Conservation (phyloP, 2,113 vertebrate genomes). For the Hippocampus barbouri region DNA sequence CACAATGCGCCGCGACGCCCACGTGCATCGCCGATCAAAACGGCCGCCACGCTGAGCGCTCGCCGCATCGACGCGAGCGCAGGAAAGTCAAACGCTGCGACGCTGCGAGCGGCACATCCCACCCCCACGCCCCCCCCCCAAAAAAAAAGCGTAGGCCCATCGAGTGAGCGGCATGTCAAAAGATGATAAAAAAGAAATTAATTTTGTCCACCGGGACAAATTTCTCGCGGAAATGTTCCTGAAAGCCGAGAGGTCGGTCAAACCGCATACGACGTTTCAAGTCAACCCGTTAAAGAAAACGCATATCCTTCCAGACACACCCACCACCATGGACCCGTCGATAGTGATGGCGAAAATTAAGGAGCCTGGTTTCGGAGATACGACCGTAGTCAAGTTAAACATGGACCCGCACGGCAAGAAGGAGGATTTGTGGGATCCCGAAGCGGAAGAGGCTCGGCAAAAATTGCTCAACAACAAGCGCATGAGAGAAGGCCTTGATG, state of each 20-base stretch:
- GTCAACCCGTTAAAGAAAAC: slow-evolving; percentile 4
- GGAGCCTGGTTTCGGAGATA: no score
- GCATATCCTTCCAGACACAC: not conserved
- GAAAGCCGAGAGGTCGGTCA: not conserved
- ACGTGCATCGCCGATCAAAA: not conserved
- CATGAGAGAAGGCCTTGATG: not conserved
- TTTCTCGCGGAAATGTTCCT: slow-evolving; percentile 3
- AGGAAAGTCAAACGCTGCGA: not conserved
- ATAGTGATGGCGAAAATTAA: slow-evolving; percentile 1
- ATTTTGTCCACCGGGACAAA: slow-evolving; percentile 6
- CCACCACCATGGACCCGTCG: not conserved
- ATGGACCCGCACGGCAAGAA: not conserved
- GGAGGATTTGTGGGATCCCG: not conserved
- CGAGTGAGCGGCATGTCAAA: not conserved
- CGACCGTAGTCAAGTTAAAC: no score
- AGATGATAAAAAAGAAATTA: not conserved
- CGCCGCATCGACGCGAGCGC: not conserved
- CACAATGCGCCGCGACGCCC: not conserved
- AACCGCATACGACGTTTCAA: slow-evolving; percentile 1
- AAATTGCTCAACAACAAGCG: not conserved
- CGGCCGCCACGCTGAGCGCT: not conserved
- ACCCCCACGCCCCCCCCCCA: no score
- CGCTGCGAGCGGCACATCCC: not conserved
- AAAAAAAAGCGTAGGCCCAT: not conserved
- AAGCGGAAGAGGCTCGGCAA: not conserved